Evolutionary conservation across 2,113 vertebrate species (phyloP), one percentile per base, ranked within the genome.

Genomic region (Elephantulus edwardii): DNA sequence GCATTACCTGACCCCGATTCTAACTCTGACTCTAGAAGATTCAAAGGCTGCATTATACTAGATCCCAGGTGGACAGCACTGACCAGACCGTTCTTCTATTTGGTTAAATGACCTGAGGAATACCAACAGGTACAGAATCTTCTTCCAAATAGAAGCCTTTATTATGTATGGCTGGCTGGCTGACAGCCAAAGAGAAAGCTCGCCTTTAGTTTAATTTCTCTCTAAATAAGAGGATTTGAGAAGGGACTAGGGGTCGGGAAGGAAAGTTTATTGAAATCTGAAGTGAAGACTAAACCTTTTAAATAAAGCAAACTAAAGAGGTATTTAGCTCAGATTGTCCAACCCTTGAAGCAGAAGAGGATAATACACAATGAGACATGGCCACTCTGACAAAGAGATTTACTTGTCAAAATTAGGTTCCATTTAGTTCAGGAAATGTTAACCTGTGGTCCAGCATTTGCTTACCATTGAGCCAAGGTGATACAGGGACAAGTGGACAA

Each of bases 201-300:
- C 88, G 88, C 72, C 54, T 46, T 82, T 91, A 35, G 30, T 64
- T 28, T 62, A 86, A 88, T 92, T 84, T 90, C 60, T 64, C n/a
- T 85, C 22, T 62, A 56, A 78, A 78, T 88, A 71, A 83, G 44
- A 91, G 10, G 12, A 83, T 86, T 83, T 76, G 13, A 88, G 19
- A 71, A 91, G 42, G 20, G 38, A 74, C 4, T 62, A 75, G 86
- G 46, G 14, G 19, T n/a, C 4, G 26, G 20, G 12, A 40, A 76
- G 48, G 52, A 48, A 82, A 19, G 68, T 56, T 81, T 83, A 28
- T n/a, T 33, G 50, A 91, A 92, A 88, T 52, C 52, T 19, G n/a
- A 87, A 83, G 19, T 74, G 33, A 82, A 71, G 85, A 38, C 35
- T 70, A 52, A 84, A 74, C 42, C 28, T 83, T 95, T 81, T 71